These are phyloP conservation scores for Rachycentron canadum DNA, from an alignment of 2,797 vertebrate species.

Conservation along the genomic window DNA sequence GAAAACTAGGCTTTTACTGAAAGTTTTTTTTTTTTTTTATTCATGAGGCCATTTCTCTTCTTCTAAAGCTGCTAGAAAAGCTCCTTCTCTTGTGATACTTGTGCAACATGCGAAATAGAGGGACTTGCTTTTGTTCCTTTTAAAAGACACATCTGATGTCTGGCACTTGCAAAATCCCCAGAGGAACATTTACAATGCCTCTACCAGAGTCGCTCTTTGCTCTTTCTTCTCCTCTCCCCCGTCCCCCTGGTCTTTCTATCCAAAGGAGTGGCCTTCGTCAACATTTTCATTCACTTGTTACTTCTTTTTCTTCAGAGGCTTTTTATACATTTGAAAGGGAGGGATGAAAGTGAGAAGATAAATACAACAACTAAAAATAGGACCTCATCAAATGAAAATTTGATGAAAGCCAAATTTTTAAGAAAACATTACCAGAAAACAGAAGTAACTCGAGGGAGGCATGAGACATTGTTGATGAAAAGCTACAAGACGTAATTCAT, in stretches of 20 bases:
- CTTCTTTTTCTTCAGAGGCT: constrained; percentile 41
- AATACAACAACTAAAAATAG: constrained; percentile 73
- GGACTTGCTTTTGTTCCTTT: constrained; percentile 49
- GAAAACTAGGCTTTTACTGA: background rate
- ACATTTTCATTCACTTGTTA: constrained; percentile 32
- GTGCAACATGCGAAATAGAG: constrained; percentile 17
- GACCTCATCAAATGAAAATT: constrained; percentile 60
- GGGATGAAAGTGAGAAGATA: constrained; percentile 59
- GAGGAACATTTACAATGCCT: constrained; percentile 52
- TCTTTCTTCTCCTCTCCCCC: background rate
- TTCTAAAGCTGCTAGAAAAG: background rate
- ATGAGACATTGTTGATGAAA: constrained; percentile 49
- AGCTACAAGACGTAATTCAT: constrained; percentile 52
- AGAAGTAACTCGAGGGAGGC: constrained; percentile 41
- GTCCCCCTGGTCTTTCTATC: background rate
- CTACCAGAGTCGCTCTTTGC: constrained; percentile 11
- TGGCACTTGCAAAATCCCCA: constrained; percentile 54
- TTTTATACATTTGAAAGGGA: constrained; percentile 44
- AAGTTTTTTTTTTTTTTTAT: constrained; percentile 16
- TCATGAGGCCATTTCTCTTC: constrained; percentile 6
- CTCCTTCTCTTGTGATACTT: constrained; percentile 21
- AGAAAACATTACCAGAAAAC: constrained; percentile 58
- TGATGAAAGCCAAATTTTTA: constrained; percentile 56
- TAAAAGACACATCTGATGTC: constrained; percentile 63
- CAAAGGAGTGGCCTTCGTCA: constrained; percentile 28